Evolutionary conservation across 2,113 vertebrate species (phyloP), one percentile per base, ranked within the genome.

Genomic region (Enhydra lutris): DNA sequence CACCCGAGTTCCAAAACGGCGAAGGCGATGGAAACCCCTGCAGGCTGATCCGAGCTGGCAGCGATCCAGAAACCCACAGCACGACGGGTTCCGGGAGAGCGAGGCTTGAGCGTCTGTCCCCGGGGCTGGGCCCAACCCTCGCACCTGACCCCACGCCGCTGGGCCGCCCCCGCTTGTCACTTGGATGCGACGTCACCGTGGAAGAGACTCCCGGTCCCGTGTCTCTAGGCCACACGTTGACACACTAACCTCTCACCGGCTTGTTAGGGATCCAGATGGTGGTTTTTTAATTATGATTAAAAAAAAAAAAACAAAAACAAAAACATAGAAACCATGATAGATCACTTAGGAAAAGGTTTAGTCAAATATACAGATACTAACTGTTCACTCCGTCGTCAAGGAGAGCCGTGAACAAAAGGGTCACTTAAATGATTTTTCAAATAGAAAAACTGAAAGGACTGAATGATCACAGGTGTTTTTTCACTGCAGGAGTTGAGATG

Each of bases 331-430:
- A 97, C 80, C 95, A 93, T 97, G 89, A 98, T 76, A 97, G 98
- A 94, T 86, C 97, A 34, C 92, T 94, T 45, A 97, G 97, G 98
- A 98, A 98, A 98, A 98, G 97, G 96, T 94, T 90, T 97, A 76
- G 94, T 99, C 98, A 99, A 98, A 98, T 98, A 98, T 98, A 98
- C 98, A 99, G 98, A 98, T 89, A 98, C 23, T 89, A 96, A 81
- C 84, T 97, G 79, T 97, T 94, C 98, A 97, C 97, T 85, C 69
- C 89, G 84, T 76, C 95, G 94, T 67, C 82, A 97, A 98, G 98
- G 96, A 91, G 96, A 59, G 95, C 96, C 36, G 76, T 85, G 69
- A 97, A 97, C 89, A 59, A 92, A 47, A 98, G 97, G 96, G 76
- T 65, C 65, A 63, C 18, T 11, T 76, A 97, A 31, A 67, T 2